Base-by-base conservation (phyloP, 2,113 vertebrate species). In the Trogon surrucura region DNA sequence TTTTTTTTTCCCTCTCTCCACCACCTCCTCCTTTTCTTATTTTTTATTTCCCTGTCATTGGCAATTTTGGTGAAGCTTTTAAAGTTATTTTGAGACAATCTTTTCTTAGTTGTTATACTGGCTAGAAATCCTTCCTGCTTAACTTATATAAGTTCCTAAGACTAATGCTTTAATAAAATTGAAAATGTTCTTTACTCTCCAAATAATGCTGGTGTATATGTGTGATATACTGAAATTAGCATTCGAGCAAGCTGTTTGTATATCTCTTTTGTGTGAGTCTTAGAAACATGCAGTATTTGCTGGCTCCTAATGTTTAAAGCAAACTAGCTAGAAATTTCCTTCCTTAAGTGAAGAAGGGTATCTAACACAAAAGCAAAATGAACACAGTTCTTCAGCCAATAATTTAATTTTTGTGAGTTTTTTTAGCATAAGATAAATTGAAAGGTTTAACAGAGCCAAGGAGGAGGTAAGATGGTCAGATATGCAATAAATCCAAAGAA, bases 1-100 rank as follows among this genome's bases (percentile, higher is more conserved):
- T 14, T 45, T 29, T 9, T 29, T 23, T 16, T 27, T 23, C 17
- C 22, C 30, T 23, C 23, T 56, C 18, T 16, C 11, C 3, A 4
- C 32, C 11, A 1, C 1, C 5, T 2, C 1, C 3, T 2, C 8
- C 12, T 44, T 57, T 62, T 32, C 17, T 1, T 2, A 8, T 11
- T 48, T 61, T 48, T 20, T 21, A 36, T 36, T 36, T 36, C 36
- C 32, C 16, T 16, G 5, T 61, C 8, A 82, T 61, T 36, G 18
- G 34, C 26, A 80, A 22, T 32, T 83, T 85, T 81, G 5, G 15
- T 41, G 26, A 61, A 71, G 50, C 4, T 80, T 91, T 78, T 58
- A 38, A 61, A 80, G 32, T 62, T 80, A 36, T 77, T 83, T 83
- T 47, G n/a, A 60, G 45, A 47, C 17, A 56, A 7, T 51, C 30